phyloP scores from a whole-genome alignment of 2,797 vertebrate species.

The Oryzias sinensis region DNA sequence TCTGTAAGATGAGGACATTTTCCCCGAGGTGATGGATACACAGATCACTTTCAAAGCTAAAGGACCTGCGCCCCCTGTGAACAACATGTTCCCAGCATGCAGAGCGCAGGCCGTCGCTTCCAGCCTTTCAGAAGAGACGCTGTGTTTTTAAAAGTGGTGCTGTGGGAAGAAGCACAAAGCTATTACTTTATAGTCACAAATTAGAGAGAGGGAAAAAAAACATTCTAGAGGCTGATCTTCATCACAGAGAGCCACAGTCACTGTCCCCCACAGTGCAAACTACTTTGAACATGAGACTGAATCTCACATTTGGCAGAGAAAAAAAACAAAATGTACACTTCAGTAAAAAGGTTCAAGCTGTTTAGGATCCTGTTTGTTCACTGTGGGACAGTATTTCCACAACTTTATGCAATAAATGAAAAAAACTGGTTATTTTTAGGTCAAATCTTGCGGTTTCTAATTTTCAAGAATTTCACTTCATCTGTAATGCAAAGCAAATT shows the following conservation, averaged over 20 bases:
- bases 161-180: conserved; percentile 10
- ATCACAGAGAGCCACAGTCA: background rate
- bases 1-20: conserved; percentile 41
- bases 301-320: background rate
- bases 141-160: conserved; percentile 18
- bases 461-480: too few relatives aligned
- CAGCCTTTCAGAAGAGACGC: conserved; percentile 9
- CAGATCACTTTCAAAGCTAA: conserved; percentile 52
- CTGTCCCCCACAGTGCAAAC: background rate
- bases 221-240: background rate
- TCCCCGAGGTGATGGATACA: conserved; percentile 36
- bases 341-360: background rate
- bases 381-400: too few relatives aligned
- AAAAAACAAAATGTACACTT: background rate
- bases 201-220: conserved; percentile 11
- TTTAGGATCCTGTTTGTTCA: background rate
- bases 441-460: too few relatives aligned
- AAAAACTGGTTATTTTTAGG: background rate
- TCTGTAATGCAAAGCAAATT: too few relatives aligned
- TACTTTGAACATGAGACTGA: conserved; percentile 1
- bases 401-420: background rate
- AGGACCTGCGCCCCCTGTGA: conserved; percentile 15
- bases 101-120: conserved; percentile 16
- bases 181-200: conserved; percentile 7
- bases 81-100: conserved; percentile 43